phyloP scores from a whole-genome alignment of 2,113 vertebrate species.

The Sinosuthora webbiana region DNA sequence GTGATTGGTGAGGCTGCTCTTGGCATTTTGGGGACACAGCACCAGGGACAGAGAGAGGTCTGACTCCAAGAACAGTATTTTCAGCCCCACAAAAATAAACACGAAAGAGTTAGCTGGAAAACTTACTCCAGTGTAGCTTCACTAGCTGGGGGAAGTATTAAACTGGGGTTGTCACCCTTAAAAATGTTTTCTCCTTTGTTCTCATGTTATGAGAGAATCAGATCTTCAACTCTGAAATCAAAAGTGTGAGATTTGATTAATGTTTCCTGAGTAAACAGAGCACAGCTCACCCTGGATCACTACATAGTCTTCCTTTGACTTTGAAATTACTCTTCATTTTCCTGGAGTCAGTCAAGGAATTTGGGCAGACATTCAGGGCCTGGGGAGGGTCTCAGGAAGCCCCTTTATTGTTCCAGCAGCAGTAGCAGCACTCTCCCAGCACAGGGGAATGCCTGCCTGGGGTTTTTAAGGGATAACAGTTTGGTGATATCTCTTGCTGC shows the following conservation, averaged over 20 bases:
- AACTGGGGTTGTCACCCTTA: background rate
- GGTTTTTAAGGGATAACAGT: background rate
- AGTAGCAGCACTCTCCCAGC: background rate
- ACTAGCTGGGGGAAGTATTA: background rate
- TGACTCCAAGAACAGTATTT: background rate
- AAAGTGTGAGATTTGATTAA: background rate
- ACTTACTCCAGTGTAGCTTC: background rate
- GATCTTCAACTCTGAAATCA: background rate
- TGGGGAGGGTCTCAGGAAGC: background rate
- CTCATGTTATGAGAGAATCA: background rate
- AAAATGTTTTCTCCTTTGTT: background rate
- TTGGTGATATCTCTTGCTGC: background rate
- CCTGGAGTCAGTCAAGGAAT: background rate
- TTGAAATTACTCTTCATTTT: background rate
- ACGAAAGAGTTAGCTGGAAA: background rate
- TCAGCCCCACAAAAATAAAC: background rate
- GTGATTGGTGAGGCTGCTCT: slow-evolving; percentile 82
- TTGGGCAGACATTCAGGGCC: background rate
- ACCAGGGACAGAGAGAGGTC: background rate
- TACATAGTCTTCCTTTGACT: background rate
- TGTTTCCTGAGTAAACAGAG: background rate
- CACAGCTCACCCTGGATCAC: background rate
- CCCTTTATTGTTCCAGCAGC: background rate
- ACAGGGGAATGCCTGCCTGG: background rate
- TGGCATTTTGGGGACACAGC: background rate